phyloP scores from a whole-genome alignment of 2,797 vertebrate species.

The Gymnoscopelus microlampas region DNA sequence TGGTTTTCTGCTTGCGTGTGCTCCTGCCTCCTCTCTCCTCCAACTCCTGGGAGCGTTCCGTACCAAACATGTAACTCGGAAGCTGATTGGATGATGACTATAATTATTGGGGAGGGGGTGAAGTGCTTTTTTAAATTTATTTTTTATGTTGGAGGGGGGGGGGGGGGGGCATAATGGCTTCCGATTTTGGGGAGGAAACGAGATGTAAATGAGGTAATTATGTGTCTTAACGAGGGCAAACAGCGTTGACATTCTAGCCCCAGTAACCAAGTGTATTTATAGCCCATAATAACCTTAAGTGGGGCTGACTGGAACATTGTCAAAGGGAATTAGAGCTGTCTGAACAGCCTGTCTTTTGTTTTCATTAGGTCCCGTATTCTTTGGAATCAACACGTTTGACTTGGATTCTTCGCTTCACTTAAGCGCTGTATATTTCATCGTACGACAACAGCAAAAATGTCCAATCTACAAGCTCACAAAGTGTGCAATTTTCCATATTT shows the following conservation, averaged over 20 bases:
- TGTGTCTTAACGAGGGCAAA: constrained; percentile 81
- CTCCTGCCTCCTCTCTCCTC: constrained; percentile 26
- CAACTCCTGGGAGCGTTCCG: constrained; percentile 55
- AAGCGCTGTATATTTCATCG: too few species aligned
- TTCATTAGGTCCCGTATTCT: constrained; percentile 49
- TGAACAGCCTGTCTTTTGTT: constrained; percentile 71
- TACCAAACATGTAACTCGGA: constrained; percentile 35
- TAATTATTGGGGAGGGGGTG: constrained; percentile 54
- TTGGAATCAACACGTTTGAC: constrained; percentile 56
- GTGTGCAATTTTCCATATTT: too few species aligned
- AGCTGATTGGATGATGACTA: constrained; percentile 72
- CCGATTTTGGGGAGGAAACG: constrained; percentile 81
- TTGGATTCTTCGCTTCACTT: constrained; percentile 39
- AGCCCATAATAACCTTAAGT: constrained; percentile 82
- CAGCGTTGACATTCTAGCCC: constrained; percentile 74
- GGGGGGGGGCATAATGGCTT: constrained; percentile 77
- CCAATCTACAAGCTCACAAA: too few species aligned
- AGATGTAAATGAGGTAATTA: constrained; percentile 87
- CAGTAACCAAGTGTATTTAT: constrained; percentile 78
- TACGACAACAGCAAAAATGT: too few species aligned
- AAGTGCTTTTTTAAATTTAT: constrained; percentile 6
- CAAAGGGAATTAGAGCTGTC: constrained; percentile 72
- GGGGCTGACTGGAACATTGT: constrained; percentile 74
- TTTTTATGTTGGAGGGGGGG: constrained; percentile 30
- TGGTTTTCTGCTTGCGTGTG: constrained; percentile 19